phyloP scores from a whole-genome alignment of 2,888 invertebrate species.

The Pardosa pseudoannulata region DNA sequence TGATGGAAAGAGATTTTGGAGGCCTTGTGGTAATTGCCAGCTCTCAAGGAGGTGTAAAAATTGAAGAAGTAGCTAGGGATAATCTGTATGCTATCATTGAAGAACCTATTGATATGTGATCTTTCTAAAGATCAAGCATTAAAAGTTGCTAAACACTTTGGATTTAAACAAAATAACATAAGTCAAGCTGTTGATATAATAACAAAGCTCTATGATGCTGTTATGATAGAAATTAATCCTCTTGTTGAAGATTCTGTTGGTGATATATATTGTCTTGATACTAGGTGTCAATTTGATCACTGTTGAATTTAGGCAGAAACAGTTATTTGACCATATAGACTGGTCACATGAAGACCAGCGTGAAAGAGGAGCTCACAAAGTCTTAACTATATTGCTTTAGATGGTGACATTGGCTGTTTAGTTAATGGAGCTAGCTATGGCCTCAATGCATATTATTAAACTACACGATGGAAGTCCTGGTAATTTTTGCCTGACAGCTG shows the following conservation, averaged over 20 bases:
- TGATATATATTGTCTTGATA: constrained; percentile 95
- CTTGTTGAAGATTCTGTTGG: too few species aligned
- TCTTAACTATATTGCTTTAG: constrained; percentile 95
- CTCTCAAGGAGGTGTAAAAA: constrained; percentile 96
- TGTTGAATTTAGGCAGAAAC: constrained; percentile 92
- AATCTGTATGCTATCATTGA: constrained; percentile 95
- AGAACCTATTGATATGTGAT: constrained; percentile 80
- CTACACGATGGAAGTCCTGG: constrained; percentile 96
- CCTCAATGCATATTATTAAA: constrained; percentile 98
- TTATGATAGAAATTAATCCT: too few species aligned
- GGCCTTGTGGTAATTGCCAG: constrained; percentile 97
- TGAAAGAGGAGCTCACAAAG: constrained; percentile 93
- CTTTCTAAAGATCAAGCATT: constrained; percentile 85
- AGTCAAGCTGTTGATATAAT: too few species aligned
- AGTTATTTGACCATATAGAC: constrained; percentile 89
- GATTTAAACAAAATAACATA: constrained; percentile 82
- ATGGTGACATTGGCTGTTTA: constrained; percentile 95
- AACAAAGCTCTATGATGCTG: too few species aligned
- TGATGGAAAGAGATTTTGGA: constrained; percentile 95
- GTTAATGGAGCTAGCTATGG: constrained; percentile 98
- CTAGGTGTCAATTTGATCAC: constrained; percentile 96
- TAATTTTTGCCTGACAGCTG: constrained; percentile 97
- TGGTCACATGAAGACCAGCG: constrained; percentile 93
- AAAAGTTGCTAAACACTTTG: constrained; percentile 86
- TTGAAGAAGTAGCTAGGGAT: constrained; percentile 99